Evolutionary conservation across 2,888 invertebrate genomes (phyloP), one percentile per base, ranked within the genome.

Genomic region (Dione juno): DNA sequence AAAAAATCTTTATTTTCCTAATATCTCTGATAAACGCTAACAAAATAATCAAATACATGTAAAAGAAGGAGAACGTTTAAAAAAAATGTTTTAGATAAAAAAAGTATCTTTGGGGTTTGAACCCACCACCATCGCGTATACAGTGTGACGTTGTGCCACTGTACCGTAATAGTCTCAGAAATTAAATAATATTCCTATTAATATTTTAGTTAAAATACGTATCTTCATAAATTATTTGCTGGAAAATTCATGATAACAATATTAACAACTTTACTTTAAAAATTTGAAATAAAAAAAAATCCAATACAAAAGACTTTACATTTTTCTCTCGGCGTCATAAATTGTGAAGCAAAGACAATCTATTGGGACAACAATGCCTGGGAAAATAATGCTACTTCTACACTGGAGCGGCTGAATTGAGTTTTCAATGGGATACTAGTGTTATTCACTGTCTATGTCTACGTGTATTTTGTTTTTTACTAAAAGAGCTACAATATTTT

Each of bases 291-390:
- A 64, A 19, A 50, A 11, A 50, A 52, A 52, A 28, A 52, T 16
- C 64, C 64, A 14, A 64, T 64, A 21, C 28, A 64, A 16, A 64
- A 64, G 35, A 19, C 19, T 64, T 52, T 64, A 61, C 19, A 64
- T 64, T 64, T 64, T 64, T 64, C 64, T 52, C 50, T 40, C 21
- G 64, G 50, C 19, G 64, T 64, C 52, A 52, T 64, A 64, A 64
- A 64, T 64, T 64, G 64, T 64, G 64, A 64, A 64, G 50, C 64
- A 64, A 64, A 64, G 64, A 64, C 64, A 64, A 64, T 64, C 64
- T 64, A 64, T 52, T 40, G 64, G 52, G 64, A 64, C 64, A 64
- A 64, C 64, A 64, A 50, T 64, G 52, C 50, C 64, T 64, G 19
- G 45, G 40, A 64, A 64, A 45, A 61, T 64, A 64, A 64, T 40